Evolutionary conservation across 1,140 invertebrate genomes (phyloP).

Genomic region (Trypoxylus dichotomus): DNA sequence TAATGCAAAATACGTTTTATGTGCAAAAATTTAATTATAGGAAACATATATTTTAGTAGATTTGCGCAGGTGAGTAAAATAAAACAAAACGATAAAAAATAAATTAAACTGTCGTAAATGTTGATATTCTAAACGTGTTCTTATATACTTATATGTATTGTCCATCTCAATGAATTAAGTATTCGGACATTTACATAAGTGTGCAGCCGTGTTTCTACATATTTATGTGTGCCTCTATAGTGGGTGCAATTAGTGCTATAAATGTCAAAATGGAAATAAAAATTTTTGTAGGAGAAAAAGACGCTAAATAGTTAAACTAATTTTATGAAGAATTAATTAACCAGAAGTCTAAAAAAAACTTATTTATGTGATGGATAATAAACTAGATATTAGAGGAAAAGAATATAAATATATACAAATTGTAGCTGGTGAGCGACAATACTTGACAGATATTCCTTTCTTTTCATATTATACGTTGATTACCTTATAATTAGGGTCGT

Average conservation of each 20-base stretch:
- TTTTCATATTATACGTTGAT: neutral
- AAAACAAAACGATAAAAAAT: too few relatives aligned
- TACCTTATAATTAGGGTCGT: neutral
- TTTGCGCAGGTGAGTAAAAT: neutral
- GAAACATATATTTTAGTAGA: neutral
- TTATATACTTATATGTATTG: neutral
- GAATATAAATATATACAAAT: neutral
- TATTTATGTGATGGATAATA: constrained; percentile 30
- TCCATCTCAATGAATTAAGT: neutral
- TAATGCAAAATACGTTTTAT: neutral
- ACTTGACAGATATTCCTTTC: constrained; percentile 8
- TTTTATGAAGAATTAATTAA: neutral
- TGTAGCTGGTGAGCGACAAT: constrained; percentile 26
- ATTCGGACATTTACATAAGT: neutral
- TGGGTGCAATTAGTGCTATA: neutral
- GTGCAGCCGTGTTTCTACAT: neutral
- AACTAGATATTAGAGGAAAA: constrained; percentile 7
- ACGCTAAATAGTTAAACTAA: neutral
- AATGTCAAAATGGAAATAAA: neutral
- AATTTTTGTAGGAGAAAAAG: neutral
- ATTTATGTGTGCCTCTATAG: neutral
- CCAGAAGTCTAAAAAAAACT: neutral
- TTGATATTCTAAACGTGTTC: neutral
- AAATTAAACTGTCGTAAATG: neutral
- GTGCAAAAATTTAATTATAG: neutral